A percentile compares a stretch with the other conserved stretches of the same genome.
Conservation (phyloP, 2,797 vertebrate species). For the Rhincodon typus region DNA sequence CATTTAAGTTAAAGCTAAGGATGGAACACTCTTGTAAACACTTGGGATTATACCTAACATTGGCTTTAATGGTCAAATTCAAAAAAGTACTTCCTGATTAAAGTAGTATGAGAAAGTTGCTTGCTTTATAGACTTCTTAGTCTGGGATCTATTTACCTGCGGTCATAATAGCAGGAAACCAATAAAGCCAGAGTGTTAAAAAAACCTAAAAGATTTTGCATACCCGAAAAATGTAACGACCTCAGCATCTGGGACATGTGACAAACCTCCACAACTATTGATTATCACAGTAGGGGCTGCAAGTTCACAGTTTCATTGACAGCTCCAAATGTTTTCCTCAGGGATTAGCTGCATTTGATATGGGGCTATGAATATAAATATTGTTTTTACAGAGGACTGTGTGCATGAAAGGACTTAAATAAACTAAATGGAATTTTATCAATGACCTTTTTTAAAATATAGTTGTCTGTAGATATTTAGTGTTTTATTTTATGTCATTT, state of each 20-base stretch:
- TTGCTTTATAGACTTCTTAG: not conserved
- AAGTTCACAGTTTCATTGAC: no score
- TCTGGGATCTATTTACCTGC: not conserved
- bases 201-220: not conserved
- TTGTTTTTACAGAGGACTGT: no score
- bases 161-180: not conserved
- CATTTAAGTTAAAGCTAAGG: not conserved
- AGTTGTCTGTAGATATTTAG: no score
- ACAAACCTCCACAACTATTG: not conserved
- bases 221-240: not conserved
- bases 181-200: not conserved
- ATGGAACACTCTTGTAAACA: not conserved
- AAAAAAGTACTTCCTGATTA: not conserved
- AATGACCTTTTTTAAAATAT: no score
- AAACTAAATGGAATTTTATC: no score
- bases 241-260: not conserved
- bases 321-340: no score
- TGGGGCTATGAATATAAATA: no score
- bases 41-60: not conserved
- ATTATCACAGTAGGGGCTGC: no score
- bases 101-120: no score
- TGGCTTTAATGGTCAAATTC: not conserved
- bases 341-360: no score
- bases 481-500: no score
- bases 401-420: no score